These are phyloP conservation scores for Gymnodraco acuticeps DNA, from an alignment of 2,797 vertebrate genomes.

Conservation along the genomic window DNA sequence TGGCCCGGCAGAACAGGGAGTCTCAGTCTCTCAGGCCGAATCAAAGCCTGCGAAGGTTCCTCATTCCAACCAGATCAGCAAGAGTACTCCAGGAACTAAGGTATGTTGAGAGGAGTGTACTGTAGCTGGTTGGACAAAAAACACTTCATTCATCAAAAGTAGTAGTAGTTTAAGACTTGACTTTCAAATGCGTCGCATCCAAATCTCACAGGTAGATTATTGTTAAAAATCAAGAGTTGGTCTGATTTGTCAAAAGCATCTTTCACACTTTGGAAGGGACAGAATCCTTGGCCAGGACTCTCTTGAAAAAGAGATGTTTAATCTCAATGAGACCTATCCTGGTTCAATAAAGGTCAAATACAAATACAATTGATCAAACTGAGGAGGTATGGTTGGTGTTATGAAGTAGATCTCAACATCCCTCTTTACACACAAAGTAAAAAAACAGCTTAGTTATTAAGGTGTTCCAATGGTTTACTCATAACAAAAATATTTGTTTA, in stretches of 20 bases:
- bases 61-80: conserved; percentile 80
- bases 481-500: not conserved
- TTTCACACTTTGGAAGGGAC: not conserved
- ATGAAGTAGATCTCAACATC: not conserved
- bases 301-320: too few relatives aligned
- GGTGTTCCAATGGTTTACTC: not conserved
- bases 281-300: not conserved
- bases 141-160: not conserved
- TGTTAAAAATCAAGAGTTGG: not conserved
- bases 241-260: not conserved
- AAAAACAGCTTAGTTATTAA: not conserved
- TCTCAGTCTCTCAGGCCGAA: conserved; percentile 77
- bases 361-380: too few relatives aligned
- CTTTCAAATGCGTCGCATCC: not conserved
- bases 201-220: not conserved
- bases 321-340: too few relatives aligned
- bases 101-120: conserved; percentile 2
- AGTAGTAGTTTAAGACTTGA: not conserved
- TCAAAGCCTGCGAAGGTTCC: conserved; percentile 79
- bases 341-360: too few relatives aligned
- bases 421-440: not conserved
- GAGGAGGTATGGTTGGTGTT: not conserved
- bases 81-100: conserved; percentile 83
- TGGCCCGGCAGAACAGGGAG: conserved; percentile 82
- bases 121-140: not conserved